A percentile compares a stretch with the other conserved stretches of the same genome.
These are phyloP conservation scores for Semicossyphus pulcher DNA, from an alignment of 2,113 vertebrate genomes.

Conservation along the genomic window DNA sequence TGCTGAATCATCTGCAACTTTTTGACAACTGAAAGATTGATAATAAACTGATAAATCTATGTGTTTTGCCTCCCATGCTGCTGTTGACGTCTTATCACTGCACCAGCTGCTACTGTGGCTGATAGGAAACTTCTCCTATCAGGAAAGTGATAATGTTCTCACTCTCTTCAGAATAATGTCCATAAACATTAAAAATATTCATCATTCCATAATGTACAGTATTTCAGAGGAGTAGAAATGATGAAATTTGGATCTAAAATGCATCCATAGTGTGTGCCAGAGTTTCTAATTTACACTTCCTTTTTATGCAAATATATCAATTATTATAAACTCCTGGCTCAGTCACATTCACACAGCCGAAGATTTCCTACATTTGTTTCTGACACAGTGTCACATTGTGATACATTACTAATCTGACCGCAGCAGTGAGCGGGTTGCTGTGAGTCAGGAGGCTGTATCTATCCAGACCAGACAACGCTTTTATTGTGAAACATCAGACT, in stretches of 20 bases:
- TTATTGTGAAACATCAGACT: constrained; percentile 10
- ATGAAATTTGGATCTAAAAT: background rate
- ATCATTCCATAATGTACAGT: background rate
- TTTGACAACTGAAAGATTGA: background rate
- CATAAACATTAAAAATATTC: background rate
- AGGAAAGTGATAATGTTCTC: background rate
- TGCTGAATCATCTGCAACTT: background rate
- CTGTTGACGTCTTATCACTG: constrained; percentile 1
- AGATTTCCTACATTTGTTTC: background rate
- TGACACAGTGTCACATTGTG: background rate
- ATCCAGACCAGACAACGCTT: constrained; percentile 14
- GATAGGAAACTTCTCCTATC: background rate
- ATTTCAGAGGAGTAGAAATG: background rate
- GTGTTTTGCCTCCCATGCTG: background rate
- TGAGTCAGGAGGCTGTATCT: constrained; percentile 19
- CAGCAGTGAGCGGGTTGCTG: constrained; percentile 18
- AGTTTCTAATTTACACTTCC: too few species aligned
- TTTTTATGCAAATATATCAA: too few species aligned
- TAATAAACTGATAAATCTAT: background rate
- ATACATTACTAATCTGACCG: constrained; percentile 31
- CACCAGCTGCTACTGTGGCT: constrained; percentile 11
- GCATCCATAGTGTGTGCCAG: too few species aligned
- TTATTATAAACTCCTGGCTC: background rate
- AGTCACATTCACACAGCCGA: background rate
- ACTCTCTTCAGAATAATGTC: too few species aligned